Base-by-base conservation (phyloP, 2,797 vertebrate genomes). In the Sitta carolinensis region DNA sequence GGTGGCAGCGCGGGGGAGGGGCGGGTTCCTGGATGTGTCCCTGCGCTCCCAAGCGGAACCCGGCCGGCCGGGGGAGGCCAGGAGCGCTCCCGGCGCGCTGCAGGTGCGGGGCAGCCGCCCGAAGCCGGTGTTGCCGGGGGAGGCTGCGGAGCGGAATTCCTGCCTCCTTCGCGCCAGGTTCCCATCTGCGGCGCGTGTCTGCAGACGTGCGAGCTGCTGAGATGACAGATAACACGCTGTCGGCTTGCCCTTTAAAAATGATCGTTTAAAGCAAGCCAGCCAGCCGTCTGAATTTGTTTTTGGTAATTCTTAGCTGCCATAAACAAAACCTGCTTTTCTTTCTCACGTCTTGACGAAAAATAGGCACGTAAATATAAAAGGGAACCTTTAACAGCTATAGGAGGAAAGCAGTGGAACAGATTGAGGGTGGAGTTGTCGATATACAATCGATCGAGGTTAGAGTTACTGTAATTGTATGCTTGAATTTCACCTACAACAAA, bases 71-170 rank as follows among this genome's bases (percentile, higher is more conserved):
- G 1, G 20, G 26, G n/a, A 10, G 36, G 48, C 26, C 27, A 1
- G 54, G 10, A 34, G 11, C 11, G 17, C 29, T 15, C 22, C 20
- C 11, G 32, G 2, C 0, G 55, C 5, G 4, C 58, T 4, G 38
- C 23, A 5, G 54, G 29, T 69, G 4, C 66, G 2, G 29, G 6
- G 38, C 58, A 5, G 43, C 58, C 7, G 3, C 21, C 29, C 64
- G 15, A 1, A 11, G 70, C 10, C 36, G 7, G 23, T 16, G 52
- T 9, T 4, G 36, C 40, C 1, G 66, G n/a, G 32, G 58, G 8
- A 59, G 11, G 52, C 47, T 26, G 63, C 15, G 9, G 8, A 22
- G 76, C 7, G 50, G 18, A 58, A 38, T 69, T 75, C 63, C 55
- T 9, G 84, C 74, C 67, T 51, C 50, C 59, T 7, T 16, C 57